Base-by-base conservation (phyloP, 2,797 vertebrate genomes). In the Acropternis orthonyx region DNA sequence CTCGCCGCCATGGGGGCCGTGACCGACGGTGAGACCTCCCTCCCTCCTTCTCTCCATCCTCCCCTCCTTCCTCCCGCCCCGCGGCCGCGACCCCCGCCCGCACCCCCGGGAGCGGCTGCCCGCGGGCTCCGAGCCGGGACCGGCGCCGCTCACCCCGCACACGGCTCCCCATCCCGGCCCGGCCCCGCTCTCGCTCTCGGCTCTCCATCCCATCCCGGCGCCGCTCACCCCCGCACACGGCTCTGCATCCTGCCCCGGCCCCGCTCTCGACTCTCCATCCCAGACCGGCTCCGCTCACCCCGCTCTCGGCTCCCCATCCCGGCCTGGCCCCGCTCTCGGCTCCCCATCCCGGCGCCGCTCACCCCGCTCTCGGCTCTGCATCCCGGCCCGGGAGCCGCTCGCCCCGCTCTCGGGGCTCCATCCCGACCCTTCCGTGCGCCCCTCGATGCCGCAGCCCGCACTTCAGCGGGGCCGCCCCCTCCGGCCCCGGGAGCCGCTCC, bases 1-100 rank as follows among this genome's bases (percentile, higher is more conserved):
- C 87, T 76, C 83, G 73, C 92, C 93, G 96, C 95, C 95, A 97
- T 97, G 97, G 97, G 96, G 74, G 93, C 97, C 89, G 97, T 97
- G 56, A 97, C 97, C 74, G 97, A 97, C 93, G 97, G 97, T 97
- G 92, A 97, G 97, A 79, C 85, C 94, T 86, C 87, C 74, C 87
- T 86, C 86, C 76, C 30, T 51, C 56, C 44, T 13, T 41, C 21
- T 56, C 27, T 24, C 85, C 54, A 43, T 20, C n/a, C 76, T 80
- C 59, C 59, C 56, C 46, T 54, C 52, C n/a, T 61, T 63, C 44
- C 56, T 34, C 41, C 41, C 43, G 10, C 37, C 58, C 28, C 37
- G 36, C 54, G 36, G 6, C 32, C 65, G 36, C 56, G 73, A 65
- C 85, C 46, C 63, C 59, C n/a, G 32, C 28, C 41, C 20, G 17